These are phyloP conservation scores for Dasypolia templi DNA, from an alignment of 2,888 invertebrate genomes.

Conservation along the genomic window DNA sequence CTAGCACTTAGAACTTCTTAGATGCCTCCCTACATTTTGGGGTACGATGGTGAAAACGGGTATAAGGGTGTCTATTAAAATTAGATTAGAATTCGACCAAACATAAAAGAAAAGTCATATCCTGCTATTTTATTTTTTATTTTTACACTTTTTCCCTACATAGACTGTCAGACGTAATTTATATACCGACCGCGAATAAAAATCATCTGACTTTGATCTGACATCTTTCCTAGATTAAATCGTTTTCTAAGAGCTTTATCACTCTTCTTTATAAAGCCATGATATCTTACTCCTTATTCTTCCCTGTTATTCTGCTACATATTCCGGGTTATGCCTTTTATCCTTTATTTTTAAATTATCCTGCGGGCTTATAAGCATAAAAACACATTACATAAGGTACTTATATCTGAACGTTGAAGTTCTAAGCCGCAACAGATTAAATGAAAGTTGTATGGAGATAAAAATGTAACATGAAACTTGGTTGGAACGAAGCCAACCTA, in stretches of 20 bases:
- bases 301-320: not conserved
- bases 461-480: slow-evolving; percentile 66
- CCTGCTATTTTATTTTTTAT: not conserved
- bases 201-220: not conserved
- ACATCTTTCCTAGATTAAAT: not conserved
- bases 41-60: too few relatives aligned
- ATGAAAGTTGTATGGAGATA: slow-evolving; percentile 63
- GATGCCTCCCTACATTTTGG: too few relatives aligned
- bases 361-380: slow-evolving; percentile 27
- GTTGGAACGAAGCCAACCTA: slow-evolving; percentile 65
- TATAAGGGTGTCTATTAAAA: too few relatives aligned
- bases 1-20: too few relatives aligned
- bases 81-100: not conserved
- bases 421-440: slow-evolving; percentile 67
- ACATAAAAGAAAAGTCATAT: not conserved
- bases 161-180: not conserved
- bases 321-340: not conserved
- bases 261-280: too few relatives aligned
- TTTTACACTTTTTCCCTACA: not conserved
- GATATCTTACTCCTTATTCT: not conserved
- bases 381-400: slow-evolving; percentile 39
- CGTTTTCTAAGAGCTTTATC: not conserved
- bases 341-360: too few relatives aligned
- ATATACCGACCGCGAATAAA: not conserved
- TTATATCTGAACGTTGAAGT: slow-evolving; percentile 57